Base-by-base conservation (phyloP, 1,140 invertebrate species). In the Magallana ariakensis region DNA sequence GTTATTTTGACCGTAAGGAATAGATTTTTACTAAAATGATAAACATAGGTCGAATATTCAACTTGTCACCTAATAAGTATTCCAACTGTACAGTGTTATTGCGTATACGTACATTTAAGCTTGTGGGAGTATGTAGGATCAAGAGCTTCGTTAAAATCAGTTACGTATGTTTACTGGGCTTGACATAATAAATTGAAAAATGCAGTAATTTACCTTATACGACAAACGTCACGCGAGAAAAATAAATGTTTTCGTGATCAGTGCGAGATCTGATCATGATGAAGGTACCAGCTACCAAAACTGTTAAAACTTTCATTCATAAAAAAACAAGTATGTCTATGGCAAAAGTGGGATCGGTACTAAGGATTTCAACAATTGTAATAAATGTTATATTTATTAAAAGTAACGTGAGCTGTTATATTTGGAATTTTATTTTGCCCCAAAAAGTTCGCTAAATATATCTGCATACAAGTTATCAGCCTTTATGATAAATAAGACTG, bases 231-330 rank as follows among this genome's bases (percentile, higher is more conserved):
- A 13, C 33, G 26, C 33, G 66, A 75, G 33, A 75, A 13, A 75
- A 33, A 19, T 75, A 26, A 75, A 75, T 75, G 13, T 33, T 75
- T 75, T 75, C 11, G 66, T 66, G 62, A 26, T 75, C 19, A 75
- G 22, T 13, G 8, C 33, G 26, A 11, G 22, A 22, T 26, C 13
- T 75, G 22, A 13, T 75, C 10, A 26, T 46, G 33, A 46, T 46
- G 33, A 75, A 70, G 16, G 58, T 46, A 46, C 1, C 33, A 46
- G 33, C 33, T 46, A 46, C 33, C 33, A 46, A 46, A 46, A 46
- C 33, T 46, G 33, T 46, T 4, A 46, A 46, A 46, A 46, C 33
- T 46, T 46, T 46, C 33, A 46, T 46, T 46, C 33, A 46, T 46
- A 46, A 46, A 46, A 46, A 46, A 46, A 46, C 33, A 46, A 46